phyloP scores from a whole-genome alignment of 2,797 vertebrate genomes.

The Gallinago stenura region DNA sequence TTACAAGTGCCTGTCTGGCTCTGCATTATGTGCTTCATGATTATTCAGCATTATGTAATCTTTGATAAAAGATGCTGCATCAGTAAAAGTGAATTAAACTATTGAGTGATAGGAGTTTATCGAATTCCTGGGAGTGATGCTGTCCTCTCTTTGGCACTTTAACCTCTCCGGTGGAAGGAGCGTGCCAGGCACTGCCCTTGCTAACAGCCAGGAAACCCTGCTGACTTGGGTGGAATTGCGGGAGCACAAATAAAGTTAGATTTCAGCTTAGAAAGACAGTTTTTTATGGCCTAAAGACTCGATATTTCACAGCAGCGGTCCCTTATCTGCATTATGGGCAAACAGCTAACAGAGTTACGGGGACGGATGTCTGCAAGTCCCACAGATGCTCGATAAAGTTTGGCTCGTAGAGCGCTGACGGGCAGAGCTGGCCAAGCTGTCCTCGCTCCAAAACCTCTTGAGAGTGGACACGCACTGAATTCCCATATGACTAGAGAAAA shows the following conservation, averaged over 20 bases:
- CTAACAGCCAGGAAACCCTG: slow-evolving; percentile 56
- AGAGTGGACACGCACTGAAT: background rate
- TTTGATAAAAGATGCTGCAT: slow-evolving; percentile 70
- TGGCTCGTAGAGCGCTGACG: background rate
- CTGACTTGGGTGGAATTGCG: slow-evolving; percentile 47
- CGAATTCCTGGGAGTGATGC: background rate
- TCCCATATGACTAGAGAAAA: background rate
- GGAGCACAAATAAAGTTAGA: slow-evolving; percentile 50
- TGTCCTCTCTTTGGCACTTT: slow-evolving; percentile 57
- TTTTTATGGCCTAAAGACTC: slow-evolving; percentile 42
- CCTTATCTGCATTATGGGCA: slow-evolving; percentile 41
- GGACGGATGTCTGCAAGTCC: background rate
- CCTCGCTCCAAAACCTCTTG: background rate
- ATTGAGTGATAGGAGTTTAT: slow-evolving; percentile 70
- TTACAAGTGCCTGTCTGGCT: slow-evolving; percentile 65
- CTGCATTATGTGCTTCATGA: slow-evolving; percentile 52
- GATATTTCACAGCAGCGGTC: background rate
- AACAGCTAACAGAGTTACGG: background rate
- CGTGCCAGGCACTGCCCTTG: slow-evolving; percentile 4
- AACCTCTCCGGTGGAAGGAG: slow-evolving; percentile 41
- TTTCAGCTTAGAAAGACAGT: slow-evolving; percentile 58
- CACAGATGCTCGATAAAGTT: background rate
- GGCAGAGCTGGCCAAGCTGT: background rate
- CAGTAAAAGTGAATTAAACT: slow-evolving; percentile 63
- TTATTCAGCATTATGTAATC: slow-evolving; percentile 73